phyloP scores from a whole-genome alignment of 2,888 invertebrate genomes.

The Druceiella hillmani region DNA sequence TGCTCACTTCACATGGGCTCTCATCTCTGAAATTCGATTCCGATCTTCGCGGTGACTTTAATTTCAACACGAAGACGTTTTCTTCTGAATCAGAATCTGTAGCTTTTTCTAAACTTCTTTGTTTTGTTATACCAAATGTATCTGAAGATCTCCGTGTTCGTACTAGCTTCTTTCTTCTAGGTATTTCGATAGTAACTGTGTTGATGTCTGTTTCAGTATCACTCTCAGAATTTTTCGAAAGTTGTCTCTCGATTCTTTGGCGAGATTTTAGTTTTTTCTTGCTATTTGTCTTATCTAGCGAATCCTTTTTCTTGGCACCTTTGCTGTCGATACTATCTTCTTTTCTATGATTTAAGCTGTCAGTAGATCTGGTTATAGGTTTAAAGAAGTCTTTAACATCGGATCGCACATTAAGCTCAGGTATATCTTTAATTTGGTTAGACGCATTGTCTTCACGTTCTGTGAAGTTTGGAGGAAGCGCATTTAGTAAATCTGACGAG shows the following conservation, averaged over 20 bases:
- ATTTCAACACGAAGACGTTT: too few relatives aligned
- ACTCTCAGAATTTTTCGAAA: constrained; percentile 47
- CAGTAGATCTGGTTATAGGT: too few relatives aligned
- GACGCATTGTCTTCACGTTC: too few relatives aligned
- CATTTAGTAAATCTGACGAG: too few relatives aligned
- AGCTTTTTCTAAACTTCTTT: constrained; percentile 38
- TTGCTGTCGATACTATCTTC: neutral
- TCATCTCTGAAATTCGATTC: too few relatives aligned
- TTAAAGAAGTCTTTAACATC: too few relatives aligned
- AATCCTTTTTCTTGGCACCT: constrained; percentile 35
- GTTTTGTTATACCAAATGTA: constrained; percentile 42
- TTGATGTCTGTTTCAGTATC: constrained; percentile 46
- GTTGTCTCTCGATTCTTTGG: constrained; percentile 45
- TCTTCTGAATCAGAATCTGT: constrained; percentile 43
- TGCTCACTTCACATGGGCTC: too few relatives aligned
- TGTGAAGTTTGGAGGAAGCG: too few relatives aligned
- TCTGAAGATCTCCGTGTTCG: constrained; percentile 42
- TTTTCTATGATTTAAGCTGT: neutral
- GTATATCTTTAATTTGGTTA: too few relatives aligned
- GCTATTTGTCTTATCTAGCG: constrained; percentile 35
- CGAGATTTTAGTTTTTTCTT: constrained; percentile 47
- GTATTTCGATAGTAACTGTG: constrained; percentile 49
- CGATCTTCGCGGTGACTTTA: too few relatives aligned
- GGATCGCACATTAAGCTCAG: too few relatives aligned
- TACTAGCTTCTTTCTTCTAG: constrained; percentile 37